phyloP scores from a whole-genome alignment of 2,113 vertebrate genomes.

The Pyrgilauda ruficollis region DNA sequence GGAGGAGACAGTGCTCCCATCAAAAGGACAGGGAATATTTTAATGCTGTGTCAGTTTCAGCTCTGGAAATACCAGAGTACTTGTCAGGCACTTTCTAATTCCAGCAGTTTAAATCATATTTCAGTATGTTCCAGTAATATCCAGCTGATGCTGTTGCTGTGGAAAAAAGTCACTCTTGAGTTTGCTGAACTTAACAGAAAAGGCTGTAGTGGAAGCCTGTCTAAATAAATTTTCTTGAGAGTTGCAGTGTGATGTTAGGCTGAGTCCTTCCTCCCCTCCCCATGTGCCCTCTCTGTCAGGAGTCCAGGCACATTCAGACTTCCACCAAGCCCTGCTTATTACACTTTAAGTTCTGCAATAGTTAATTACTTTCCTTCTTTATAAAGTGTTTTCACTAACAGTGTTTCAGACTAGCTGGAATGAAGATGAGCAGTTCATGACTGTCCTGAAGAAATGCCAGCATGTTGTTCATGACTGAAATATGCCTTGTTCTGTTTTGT shows the following conservation, averaged over 20 bases:
- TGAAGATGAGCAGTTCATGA: neutral
- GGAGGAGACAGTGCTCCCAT: neutral
- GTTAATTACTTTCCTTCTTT: neutral
- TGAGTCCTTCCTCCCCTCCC: neutral
- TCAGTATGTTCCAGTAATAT: neutral
- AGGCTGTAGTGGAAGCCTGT: neutral
- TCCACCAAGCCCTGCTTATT: neutral
- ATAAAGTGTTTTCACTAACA: neutral
- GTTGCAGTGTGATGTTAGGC: neutral
- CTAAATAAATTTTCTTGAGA: neutral
- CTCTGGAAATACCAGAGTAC: neutral
- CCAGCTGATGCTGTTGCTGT: neutral
- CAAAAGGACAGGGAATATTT: neutral
- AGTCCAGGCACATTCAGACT: neutral
- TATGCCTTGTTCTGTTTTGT: constrained; percentile 50
- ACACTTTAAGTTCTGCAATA: neutral
- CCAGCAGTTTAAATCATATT: constrained; percentile 23
- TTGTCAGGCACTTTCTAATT: constrained; percentile 20
- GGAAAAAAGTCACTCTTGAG: neutral
- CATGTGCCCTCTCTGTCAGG: neutral
- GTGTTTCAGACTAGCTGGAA: neutral
- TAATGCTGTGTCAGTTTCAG: neutral
- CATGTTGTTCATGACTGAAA: neutral
- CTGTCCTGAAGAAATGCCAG: constrained; percentile 12
- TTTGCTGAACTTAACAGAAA: neutral